Base-by-base conservation (phyloP, 2,888 invertebrate species). In the Mellilla xanthometata region DNA sequence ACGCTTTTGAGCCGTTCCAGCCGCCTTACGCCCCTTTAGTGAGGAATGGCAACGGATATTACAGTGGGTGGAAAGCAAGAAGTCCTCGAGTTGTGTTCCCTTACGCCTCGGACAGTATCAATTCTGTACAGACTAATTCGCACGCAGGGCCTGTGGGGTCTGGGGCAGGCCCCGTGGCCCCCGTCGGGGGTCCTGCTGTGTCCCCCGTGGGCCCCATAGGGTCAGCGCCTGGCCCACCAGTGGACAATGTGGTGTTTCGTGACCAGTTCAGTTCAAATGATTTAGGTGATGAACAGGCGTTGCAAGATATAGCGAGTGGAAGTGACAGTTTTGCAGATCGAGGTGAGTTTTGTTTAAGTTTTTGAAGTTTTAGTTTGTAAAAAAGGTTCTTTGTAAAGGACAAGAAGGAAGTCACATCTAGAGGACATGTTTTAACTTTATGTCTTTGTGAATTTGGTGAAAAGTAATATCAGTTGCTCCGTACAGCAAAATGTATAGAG, bases 221-320 rank as follows among this genome's bases (percentile, higher is more conserved):
- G 13, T 15, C 33, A 3, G 36, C 22, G 59, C 56, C 8, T 49
- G 62, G 27, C 39, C 60, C 58, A 2, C 27, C 40, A 24, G 41
- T 48, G 39, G 89, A 90, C 62, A 90, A 89, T 69, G 86, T 90
- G 1, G 86, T 90, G 78, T 90, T 86, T 58, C 90, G 92, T 66
- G 93, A 93, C 56, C 92, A 91, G 69, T 91, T 92, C 56, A 92
- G 91, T 54, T 69, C 91, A 38, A 92, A 91, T 54, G 92, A 93
- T 49, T 72, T 92, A 33, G 87, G 90, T 13, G 92, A 92, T 55
- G 92, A 93, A 12, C 90, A 90, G 52, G 91, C 88, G 50, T 72
- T 94, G 29, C 94, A 94, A 81, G 94, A 94, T 63, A 80, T 92
- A 41, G 90, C 81, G 5, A 85, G 90, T 7, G 91, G 89, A 1